Evolutionary conservation across 2,113 vertebrate species (phyloP).

Genomic region (Elanus axillaris): DNA sequence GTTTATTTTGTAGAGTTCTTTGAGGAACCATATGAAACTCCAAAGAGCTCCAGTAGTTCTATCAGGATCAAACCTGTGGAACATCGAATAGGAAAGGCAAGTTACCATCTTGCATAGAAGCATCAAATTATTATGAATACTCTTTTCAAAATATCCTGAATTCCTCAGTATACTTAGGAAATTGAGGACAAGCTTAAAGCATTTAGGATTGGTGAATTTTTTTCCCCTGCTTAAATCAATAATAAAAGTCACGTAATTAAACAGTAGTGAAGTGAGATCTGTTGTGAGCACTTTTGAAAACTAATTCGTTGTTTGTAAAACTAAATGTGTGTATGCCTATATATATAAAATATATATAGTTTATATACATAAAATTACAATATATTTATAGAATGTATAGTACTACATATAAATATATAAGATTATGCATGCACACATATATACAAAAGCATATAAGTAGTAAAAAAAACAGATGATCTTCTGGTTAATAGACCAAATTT

Average conservation of each 20-base stretch:
- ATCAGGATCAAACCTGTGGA: conserved; percentile 1
- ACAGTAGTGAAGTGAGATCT: background rate
- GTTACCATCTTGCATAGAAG: background rate
- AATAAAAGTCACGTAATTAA: background rate
- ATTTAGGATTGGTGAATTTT: background rate
- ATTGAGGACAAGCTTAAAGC: background rate
- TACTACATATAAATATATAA: background rate
- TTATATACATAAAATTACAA: background rate
- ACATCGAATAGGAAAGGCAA: conserved; percentile 38
- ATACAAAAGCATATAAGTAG: background rate
- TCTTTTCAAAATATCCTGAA: background rate
- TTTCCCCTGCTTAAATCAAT: background rate
- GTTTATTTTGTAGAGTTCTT: conserved; percentile 44
- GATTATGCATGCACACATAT: background rate
- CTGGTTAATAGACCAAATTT: background rate
- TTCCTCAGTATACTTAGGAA: background rate
- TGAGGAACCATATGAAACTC: conserved; percentile 34
- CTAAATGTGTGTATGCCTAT: background rate
- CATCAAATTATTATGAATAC: background rate
- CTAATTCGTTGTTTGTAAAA: background rate
- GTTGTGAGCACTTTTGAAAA: background rate
- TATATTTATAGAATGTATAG: background rate
- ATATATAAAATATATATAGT: background rate
- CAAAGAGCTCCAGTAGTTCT: background rate
- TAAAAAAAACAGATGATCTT: background rate